Evolutionary conservation across 2,888 invertebrate genomes (phyloP).

Genomic region (Cephus nigrinus): DNA sequence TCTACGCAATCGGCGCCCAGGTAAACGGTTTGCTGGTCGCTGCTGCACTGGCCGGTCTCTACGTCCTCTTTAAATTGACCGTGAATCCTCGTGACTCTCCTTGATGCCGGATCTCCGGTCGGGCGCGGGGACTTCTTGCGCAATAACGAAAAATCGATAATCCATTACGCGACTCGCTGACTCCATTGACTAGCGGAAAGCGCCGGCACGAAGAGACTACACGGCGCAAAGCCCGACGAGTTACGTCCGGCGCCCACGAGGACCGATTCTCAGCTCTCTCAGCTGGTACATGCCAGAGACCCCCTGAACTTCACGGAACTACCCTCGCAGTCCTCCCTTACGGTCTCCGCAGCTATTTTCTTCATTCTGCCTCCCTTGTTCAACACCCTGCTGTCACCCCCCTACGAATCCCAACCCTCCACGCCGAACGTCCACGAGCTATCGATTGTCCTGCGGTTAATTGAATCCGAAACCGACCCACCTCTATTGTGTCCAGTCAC

Average conservation of each 20-base stretch:
- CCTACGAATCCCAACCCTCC: background rate
- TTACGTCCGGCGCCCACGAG: background rate
- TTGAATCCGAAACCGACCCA: background rate
- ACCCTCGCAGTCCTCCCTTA: background rate
- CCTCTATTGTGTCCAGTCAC: background rate
- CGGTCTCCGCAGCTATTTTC: background rate
- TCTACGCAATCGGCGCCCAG: background rate
- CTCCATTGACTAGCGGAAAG: conserved; percentile 21
- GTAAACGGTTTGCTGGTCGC: background rate
- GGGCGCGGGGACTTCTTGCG: conserved; percentile 11
- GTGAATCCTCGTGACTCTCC: conserved; percentile 15
- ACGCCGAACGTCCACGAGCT: background rate
- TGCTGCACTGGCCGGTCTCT: background rate
- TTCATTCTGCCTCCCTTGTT: background rate
- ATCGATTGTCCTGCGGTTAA: background rate
- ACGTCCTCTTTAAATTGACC: conserved; percentile 17
- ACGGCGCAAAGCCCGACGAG: background rate
- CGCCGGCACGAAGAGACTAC: background rate
- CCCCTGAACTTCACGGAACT: conserved; percentile 14
- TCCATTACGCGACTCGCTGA: conserved; percentile 32
- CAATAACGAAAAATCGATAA: conserved; percentile 28
- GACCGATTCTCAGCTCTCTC: background rate
- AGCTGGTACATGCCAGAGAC: background rate
- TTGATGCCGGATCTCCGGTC: background rate
- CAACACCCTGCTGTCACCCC: too few species aligned